These are phyloP conservation scores for Zosterops japonicus DNA, from an alignment of 2,113 vertebrate genomes.

Conservation along the genomic window DNA sequence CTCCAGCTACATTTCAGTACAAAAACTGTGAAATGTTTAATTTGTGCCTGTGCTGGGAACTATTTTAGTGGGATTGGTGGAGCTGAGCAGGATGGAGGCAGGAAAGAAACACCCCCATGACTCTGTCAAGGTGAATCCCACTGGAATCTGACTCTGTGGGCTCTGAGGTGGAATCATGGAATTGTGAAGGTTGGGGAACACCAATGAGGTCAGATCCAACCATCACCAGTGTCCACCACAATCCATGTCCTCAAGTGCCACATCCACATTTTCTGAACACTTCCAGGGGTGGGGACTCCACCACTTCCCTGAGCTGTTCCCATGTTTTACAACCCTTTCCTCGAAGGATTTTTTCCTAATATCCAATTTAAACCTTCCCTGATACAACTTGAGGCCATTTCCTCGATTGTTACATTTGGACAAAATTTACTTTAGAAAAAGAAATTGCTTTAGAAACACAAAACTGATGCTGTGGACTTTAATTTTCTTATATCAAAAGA, in stretches of 20 bases:
- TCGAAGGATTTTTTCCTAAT: not conserved
- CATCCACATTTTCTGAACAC: not conserved
- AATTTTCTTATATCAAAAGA: not conserved
- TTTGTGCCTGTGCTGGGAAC: not conserved
- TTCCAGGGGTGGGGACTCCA: not conserved
- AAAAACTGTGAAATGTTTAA: not conserved
- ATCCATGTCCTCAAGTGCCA: not conserved
- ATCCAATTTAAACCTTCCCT: not conserved
- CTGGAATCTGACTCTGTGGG: rapidly evolving
- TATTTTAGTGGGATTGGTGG: not conserved
- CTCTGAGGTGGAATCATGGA: not conserved
- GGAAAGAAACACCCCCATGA: not conserved
- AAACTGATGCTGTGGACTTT: constrained; percentile 2
- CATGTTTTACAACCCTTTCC: not conserved
- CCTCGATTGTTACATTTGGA: not conserved
- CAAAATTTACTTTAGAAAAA: not conserved
- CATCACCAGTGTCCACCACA: not conserved
- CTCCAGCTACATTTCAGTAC: not conserved
- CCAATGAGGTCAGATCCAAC: not conserved
- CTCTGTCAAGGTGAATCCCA: not conserved
- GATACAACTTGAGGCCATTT: not conserved
- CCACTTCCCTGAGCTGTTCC: not conserved
- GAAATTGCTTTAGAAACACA: not conserved
- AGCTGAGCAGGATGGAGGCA: rapidly evolving
- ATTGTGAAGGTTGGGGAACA: not conserved